A percentile compares a stretch with the other conserved stretches of the same genome.
Conservation (phyloP, 2,113 vertebrate genomes). For the Melanostigma gelatinosum region DNA sequence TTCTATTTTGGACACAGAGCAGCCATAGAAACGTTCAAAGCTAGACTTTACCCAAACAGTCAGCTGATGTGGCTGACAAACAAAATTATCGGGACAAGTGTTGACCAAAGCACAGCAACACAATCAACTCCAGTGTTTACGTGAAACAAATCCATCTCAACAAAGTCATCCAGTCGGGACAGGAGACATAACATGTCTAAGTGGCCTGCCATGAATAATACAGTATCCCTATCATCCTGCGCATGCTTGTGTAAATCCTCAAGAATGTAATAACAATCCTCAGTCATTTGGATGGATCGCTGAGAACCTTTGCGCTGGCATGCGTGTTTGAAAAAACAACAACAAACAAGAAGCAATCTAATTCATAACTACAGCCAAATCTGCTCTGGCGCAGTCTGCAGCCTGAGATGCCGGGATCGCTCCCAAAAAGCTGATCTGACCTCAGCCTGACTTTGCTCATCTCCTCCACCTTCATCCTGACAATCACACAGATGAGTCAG, state of each 20-base stretch:
- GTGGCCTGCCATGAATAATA: slow-evolving; percentile 57
- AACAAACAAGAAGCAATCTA: slow-evolving; percentile 11
- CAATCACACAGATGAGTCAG: slow-evolving; percentile 46
- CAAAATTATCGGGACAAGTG: slow-evolving; percentile 59
- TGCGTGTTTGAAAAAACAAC: slow-evolving; percentile 7
- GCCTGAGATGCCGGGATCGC: slow-evolving; percentile 39
- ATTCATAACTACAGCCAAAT: slow-evolving; percentile 56
- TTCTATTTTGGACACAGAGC: slow-evolving; percentile 44
- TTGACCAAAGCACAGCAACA: slow-evolving; percentile 58
- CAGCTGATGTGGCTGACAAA: slow-evolving; percentile 65
- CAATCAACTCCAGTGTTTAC: slow-evolving; percentile 70
- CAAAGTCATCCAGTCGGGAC: slow-evolving; percentile 61
- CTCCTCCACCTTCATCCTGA: slow-evolving; percentile 50
- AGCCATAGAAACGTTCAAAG: slow-evolving; percentile 45
- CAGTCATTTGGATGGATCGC: slow-evolving; percentile 39
- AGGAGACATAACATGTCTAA: slow-evolving; percentile 69
- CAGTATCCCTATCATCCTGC: slow-evolving; percentile 47
- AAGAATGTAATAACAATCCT: slow-evolving; percentile 60
- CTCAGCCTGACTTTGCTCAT: slow-evolving; percentile 66
- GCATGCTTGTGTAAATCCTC: slow-evolving; percentile 56
- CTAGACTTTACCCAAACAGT: slow-evolving; percentile 65
- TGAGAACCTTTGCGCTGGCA: slow-evolving; percentile 29
- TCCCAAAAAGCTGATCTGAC: slow-evolving; percentile 64
- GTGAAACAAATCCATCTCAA: slow-evolving; percentile 63
- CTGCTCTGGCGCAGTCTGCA: slow-evolving; percentile 41